These are phyloP conservation scores for Vespertilio murinus DNA, from an alignment of 2,797 vertebrate species.

Conservation along the genomic window DNA sequence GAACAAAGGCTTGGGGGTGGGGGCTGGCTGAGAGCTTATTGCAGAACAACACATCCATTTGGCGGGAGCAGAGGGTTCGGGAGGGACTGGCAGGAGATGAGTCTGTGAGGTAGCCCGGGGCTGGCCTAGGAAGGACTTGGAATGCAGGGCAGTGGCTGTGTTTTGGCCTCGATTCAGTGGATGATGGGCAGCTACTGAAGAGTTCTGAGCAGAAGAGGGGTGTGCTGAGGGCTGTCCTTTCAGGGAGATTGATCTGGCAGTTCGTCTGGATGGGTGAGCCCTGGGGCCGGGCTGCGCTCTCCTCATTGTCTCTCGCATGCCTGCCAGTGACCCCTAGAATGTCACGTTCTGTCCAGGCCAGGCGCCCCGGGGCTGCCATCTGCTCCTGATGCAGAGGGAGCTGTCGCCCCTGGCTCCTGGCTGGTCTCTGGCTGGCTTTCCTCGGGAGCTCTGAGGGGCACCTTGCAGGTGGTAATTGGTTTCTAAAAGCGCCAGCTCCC, in stretches of 20 bases:
- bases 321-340: conserved; percentile 75
- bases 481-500: conserved; percentile 59
- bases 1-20: conserved; percentile 74
- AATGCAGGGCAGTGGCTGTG: conserved; percentile 69
- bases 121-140: conserved; percentile 75
- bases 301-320: conserved; percentile 39
- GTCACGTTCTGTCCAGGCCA: conserved; percentile 70
- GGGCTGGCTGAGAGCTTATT: conserved; percentile 70
- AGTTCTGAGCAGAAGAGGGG: conserved; percentile 40
- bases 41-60: conserved; percentile 77
- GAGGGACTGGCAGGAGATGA: conserved; percentile 77
- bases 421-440: conserved; percentile 67
- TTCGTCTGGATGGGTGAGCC: conserved; percentile 53
- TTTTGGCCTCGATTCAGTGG: conserved; percentile 72
- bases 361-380: conserved; percentile 72
- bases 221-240: conserved; percentile 63
- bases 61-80: conserved; percentile 73
- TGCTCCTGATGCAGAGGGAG: conserved; percentile 61
- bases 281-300: conserved; percentile 57
- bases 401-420: conserved; percentile 62
- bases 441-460: conserved; percentile 65
- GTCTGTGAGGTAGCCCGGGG: conserved; percentile 78
- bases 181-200: conserved; percentile 74
- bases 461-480: conserved; percentile 74
- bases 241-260: conserved; percentile 71